Evolutionary conservation across 35 echinoderm and acorn worm genomes (phyloP).

Genomic region (Antedon bifida): DNA sequence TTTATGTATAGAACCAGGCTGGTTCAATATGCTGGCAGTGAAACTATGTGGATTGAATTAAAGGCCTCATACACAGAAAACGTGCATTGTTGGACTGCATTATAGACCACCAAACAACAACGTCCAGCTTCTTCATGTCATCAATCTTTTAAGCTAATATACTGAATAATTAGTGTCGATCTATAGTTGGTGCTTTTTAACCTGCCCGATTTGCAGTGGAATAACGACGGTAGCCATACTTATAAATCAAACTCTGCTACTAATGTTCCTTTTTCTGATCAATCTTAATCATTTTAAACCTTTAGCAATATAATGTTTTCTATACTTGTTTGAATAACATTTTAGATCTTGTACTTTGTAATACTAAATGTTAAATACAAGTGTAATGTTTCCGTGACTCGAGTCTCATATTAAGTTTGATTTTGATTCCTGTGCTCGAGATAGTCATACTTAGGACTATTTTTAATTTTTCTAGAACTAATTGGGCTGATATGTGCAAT

Average conservation of each 20-base stretch:
- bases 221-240: neutral
- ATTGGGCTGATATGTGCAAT: no score
- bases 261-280: neutral
- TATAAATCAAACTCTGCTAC: neutral
- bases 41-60: no score
- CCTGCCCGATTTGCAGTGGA: neutral
- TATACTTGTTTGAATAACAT: neutral
- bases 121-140: neutral
- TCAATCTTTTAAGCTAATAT: neutral
- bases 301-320: neutral
- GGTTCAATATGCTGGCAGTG: no score
- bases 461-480: no score
- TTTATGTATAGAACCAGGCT: no score
- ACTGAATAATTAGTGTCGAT: neutral
- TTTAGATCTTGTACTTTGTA: neutral
- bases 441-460: no score
- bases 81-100: no score
- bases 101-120: neutral
- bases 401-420: no score
- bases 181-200: neutral
- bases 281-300: neutral
- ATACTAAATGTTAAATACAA: neutral
- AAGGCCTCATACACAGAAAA: no score
- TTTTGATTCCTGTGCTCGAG: no score
- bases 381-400: neutral